Conservation (phyloP, 2,797 vertebrate genomes). For the Notolabrus celidotus region DNA sequence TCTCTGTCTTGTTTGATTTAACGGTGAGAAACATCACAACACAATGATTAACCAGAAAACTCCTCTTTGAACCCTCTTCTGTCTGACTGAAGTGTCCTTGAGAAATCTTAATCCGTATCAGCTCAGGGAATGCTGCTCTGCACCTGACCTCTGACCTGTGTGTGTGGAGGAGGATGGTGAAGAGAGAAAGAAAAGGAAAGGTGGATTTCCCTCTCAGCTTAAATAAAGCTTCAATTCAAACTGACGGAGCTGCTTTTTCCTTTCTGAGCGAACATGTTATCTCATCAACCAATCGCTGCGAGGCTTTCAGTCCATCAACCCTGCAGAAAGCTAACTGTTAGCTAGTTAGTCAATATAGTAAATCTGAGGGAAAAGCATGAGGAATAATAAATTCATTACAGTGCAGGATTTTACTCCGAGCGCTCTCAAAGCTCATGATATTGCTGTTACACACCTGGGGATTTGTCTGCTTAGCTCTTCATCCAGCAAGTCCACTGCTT, state of each 20-base stretch:
- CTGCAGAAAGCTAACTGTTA: not conserved
- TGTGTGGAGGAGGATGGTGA: not conserved
- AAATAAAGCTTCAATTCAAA: not conserved
- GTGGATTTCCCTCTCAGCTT: not conserved
- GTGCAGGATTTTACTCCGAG: slow-evolving; percentile 12
- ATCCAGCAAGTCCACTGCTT: slow-evolving; percentile 31
- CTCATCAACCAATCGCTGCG: slow-evolving; percentile 1
- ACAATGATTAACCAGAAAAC: not conserved
- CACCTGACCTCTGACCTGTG: slow-evolving; percentile 27
- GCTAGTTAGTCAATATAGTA: slow-evolving; percentile 4
- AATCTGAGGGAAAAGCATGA: slow-evolving; percentile 11
- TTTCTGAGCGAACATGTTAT: not conserved
- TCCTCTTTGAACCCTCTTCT: not conserved
- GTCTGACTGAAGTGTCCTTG: slow-evolving; percentile 16
- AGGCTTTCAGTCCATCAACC: slow-evolving; percentile 17
- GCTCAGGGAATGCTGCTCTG: slow-evolving; percentile 15
- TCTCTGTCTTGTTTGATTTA: no score
- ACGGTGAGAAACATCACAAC: not conserved
- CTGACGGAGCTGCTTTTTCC: fast-evolving
- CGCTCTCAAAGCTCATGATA: slow-evolving; percentile 40
- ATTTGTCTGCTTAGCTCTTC: slow-evolving; percentile 51
- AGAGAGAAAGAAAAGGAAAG: not conserved
- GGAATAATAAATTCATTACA: slow-evolving; percentile 35
- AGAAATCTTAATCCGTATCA: slow-evolving; percentile 12
- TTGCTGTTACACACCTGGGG: slow-evolving; percentile 60